phyloP scores from a whole-genome alignment of 2,113 vertebrate species.

The Origma solitaria region DNA sequence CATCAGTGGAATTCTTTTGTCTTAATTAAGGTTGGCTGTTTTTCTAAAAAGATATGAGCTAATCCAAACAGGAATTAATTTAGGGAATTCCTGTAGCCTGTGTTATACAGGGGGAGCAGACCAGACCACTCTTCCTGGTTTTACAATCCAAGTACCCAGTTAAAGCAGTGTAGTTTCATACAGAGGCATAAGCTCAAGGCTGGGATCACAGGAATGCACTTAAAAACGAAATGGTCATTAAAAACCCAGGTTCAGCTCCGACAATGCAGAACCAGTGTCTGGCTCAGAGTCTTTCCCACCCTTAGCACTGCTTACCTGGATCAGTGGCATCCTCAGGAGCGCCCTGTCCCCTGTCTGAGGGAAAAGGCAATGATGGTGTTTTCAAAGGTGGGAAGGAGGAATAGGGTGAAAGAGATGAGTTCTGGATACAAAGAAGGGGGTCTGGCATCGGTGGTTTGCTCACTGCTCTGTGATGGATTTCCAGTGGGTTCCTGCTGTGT shows the following conservation, averaged over 20 bases:
- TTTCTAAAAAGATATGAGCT: constrained; percentile 59
- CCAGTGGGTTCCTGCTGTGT: not conserved
- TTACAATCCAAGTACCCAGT: constrained; percentile 40
- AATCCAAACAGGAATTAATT: constrained; percentile 65
- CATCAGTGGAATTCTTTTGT: constrained; percentile 54
- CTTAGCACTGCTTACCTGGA: not conserved
- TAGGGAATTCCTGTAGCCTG: constrained; percentile 55
- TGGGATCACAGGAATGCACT: constrained; percentile 7
- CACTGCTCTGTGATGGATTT: not conserved
- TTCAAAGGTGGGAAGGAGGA: not conserved
- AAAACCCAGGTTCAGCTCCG: not conserved
- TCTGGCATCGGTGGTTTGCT: not conserved
- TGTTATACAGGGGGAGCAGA: constrained; percentile 7
- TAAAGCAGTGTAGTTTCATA: not conserved
- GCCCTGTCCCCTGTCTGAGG: not conserved
- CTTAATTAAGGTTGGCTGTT: constrained; percentile 60
- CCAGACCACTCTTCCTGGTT: constrained; percentile 42
- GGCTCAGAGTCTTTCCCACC: constrained; percentile 22
- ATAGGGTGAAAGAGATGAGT: not conserved
- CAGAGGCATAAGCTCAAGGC: not conserved
- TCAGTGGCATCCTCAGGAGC: not conserved
- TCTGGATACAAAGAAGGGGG: not conserved
- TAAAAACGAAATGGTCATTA: constrained; percentile 49
- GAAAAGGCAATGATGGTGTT: not conserved
- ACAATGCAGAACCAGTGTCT: not conserved